Percentiles rank a stretch among this genome's conserved stretches.
phyloP scores from a whole-genome alignment of 2,797 vertebrate species.

The Synaphobranchus kaupii region DNA sequence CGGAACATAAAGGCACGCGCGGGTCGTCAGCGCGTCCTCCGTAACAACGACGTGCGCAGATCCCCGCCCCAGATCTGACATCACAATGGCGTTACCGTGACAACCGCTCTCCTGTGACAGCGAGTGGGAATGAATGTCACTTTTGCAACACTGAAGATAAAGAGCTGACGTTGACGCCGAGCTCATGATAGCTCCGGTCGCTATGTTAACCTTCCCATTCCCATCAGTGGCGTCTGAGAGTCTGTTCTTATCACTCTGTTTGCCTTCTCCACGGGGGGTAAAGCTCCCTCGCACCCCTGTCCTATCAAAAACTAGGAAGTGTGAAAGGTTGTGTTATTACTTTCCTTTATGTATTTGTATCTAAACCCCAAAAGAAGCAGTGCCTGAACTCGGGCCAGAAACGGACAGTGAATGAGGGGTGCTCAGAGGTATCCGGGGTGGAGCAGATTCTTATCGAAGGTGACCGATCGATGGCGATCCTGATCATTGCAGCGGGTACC shows the following conservation, averaged over 20 bases:
- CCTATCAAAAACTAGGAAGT: background rate
- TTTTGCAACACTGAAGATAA: background rate
- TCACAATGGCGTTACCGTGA: conserved; percentile 9
- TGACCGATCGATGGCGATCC: background rate
- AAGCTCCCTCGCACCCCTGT: background rate
- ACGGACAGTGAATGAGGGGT: background rate
- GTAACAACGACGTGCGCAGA: background rate
- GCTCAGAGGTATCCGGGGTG: background rate
- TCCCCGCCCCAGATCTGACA: background rate
- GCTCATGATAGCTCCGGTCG: background rate
- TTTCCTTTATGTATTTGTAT: background rate
- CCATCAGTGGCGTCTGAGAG: background rate
- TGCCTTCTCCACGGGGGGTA: background rate
- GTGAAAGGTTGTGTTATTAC: background rate
- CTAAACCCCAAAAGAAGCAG: background rate
- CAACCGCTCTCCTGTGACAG: background rate
- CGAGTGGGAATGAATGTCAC: background rate
- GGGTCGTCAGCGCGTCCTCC: background rate
- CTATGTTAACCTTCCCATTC: background rate
- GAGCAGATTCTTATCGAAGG: background rate
- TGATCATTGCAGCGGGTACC: background rate
- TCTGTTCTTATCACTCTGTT: background rate
- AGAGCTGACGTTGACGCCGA: background rate
- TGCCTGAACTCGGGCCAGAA: background rate
- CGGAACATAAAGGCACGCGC: background rate